Conservation (phyloP, 2,113 vertebrate genomes). For the Ammodytes marinus region DNA sequence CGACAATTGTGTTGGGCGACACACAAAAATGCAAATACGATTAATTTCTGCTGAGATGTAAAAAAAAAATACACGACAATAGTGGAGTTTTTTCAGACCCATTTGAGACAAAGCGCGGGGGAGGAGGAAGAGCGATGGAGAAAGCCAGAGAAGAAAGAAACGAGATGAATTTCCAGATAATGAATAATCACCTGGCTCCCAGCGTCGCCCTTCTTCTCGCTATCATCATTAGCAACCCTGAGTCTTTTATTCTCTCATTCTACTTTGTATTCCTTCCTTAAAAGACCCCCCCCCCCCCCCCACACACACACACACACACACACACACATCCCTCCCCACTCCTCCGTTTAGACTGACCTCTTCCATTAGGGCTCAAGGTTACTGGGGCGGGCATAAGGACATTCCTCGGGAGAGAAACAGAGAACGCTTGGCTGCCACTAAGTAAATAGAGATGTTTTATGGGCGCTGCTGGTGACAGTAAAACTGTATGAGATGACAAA, state of each 20-base stretch:
- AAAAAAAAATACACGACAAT: conserved; percentile 47
- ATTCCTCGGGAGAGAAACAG: conserved; percentile 59
- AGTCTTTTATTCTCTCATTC: conserved; percentile 71
- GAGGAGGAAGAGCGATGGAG: conserved; percentile 1
- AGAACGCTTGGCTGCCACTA: conserved; percentile 66
- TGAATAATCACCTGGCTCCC: conserved; percentile 58
- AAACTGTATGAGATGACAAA: conserved; percentile 72
- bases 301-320: too few relatives aligned
- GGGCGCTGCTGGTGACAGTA: conserved; percentile 58
- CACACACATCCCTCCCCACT: too few relatives aligned
- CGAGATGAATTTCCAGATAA: conserved; percentile 41
- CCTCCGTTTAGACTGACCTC: conserved; percentile 63
- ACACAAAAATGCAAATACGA: conserved; percentile 18
- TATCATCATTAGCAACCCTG: conserved; percentile 74
- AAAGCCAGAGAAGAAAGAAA: not conserved
- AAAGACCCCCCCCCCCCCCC: conserved; percentile 22
- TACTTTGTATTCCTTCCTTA: conserved; percentile 54
- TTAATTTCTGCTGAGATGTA: conserved; percentile 52
- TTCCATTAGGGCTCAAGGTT: conserved; percentile 79
- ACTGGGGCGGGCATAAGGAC: conserved; percentile 72
- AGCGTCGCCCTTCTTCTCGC: conserved; percentile 6
- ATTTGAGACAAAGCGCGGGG: conserved; percentile 30
- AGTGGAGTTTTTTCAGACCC: conserved; percentile 14
- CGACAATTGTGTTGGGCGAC: conserved; percentile 18
- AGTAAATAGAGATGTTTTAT: conserved; percentile 76